phyloP scores from a whole-genome alignment of 2,113 vertebrate species.

The Pedetes capensis region DNA sequence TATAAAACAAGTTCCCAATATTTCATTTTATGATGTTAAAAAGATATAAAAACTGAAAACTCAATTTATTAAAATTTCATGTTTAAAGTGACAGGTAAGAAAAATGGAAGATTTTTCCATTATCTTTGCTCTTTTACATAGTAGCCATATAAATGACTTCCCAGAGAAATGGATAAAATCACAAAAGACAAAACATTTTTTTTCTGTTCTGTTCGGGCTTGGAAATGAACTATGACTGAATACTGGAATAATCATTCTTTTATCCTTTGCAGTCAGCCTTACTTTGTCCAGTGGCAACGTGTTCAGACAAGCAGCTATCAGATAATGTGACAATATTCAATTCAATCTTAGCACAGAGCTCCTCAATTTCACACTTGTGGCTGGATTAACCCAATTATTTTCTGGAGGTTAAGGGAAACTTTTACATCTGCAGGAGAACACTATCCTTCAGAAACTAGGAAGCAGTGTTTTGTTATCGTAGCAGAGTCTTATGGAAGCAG shows the following conservation, averaged over 20 bases:
- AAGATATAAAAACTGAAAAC: neutral
- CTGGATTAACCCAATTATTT: conserved; percentile 50
- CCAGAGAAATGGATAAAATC: neutral
- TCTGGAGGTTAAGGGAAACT: conserved; percentile 32
- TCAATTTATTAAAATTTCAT: conserved; percentile 31
- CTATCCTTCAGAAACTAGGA: neutral
- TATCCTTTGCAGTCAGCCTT: neutral
- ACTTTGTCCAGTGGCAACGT: conserved; percentile 28
- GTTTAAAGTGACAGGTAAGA: conserved; percentile 35
- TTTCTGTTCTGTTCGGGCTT: neutral
- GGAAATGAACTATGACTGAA: neutral
- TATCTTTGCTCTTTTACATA: conserved; percentile 18
- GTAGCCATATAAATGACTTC: conserved; percentile 15
- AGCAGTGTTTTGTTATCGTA: neutral
- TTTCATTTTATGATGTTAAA: neutral
- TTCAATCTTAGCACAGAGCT: conserved; percentile 10
- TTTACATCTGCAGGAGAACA: neutral
- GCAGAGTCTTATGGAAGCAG: neutral
- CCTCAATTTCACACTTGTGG: conserved; percentile 39
- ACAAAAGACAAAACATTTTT: neutral
- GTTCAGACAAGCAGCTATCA: conserved; percentile 51
- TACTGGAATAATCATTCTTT: conserved; percentile 7
- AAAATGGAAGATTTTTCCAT: neutral
- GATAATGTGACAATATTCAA: conserved; percentile 36
- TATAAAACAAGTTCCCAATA: neutral